Conservation (phyloP, 2,113 vertebrate genomes). For the Eptatretus burgeri region DNA sequence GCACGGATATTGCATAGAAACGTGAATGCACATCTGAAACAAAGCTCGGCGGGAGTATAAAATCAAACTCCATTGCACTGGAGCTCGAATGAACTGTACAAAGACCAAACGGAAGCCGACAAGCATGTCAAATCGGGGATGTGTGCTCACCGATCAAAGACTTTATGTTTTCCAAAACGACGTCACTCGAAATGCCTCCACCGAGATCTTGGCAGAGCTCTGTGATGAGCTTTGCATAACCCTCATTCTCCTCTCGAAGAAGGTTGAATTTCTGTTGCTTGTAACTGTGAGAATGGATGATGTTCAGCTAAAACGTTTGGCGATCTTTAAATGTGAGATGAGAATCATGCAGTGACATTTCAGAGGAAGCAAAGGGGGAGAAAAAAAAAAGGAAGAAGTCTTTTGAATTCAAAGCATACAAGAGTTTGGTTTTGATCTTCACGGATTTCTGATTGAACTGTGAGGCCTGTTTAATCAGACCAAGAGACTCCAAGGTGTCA, state of each 20-base stretch:
- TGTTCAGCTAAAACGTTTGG: not conserved
- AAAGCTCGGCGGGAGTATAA: not conserved
- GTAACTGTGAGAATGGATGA: constrained; percentile 26
- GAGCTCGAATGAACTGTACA: not conserved
- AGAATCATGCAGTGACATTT: not conserved
- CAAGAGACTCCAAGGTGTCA: constrained; percentile 74
- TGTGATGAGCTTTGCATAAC: constrained; percentile 80
- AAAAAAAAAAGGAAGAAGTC: too few relatives aligned
- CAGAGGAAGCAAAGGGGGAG: not conserved
- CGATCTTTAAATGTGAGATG: not conserved
- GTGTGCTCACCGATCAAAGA: constrained; percentile 64
- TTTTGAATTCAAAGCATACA: constrained; percentile 31
- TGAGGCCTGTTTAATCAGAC: constrained; percentile 87
- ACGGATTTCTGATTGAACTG: constrained; percentile 99
- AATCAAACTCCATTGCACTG: not conserved
- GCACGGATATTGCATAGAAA: not conserved
- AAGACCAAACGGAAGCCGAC: constrained; percentile 4
- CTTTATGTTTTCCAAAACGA: constrained; percentile 90
- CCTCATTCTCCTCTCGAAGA: constrained; percentile 87
- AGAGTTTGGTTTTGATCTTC: constrained; percentile 98
- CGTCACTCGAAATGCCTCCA: constrained; percentile 58
- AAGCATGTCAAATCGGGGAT: not conserved
- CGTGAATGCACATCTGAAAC: not conserved
- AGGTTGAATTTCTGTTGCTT: constrained; percentile 99
- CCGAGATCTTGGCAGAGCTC: constrained; percentile 88